phyloP scores from a whole-genome alignment of 2,113 vertebrate species.

The Corythoichthys haematopterus region DNA sequence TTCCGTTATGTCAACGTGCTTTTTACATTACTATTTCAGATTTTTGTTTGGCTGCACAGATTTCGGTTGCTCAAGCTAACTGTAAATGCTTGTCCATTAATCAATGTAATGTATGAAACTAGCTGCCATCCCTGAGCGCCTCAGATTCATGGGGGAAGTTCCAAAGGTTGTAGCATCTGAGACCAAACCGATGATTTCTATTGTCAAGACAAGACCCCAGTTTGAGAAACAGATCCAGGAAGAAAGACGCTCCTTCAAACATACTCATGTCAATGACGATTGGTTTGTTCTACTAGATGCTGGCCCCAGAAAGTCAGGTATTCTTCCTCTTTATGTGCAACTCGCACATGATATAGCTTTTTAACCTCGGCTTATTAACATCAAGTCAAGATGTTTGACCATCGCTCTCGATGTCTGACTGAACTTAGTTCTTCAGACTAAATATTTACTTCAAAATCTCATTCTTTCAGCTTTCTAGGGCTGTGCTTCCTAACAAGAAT shows the following conservation, averaged over 20 bases:
- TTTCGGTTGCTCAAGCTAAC: background rate
- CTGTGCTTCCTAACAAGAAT: constrained; percentile 27
- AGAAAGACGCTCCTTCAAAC: constrained; percentile 34
- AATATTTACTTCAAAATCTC: constrained; percentile 13
- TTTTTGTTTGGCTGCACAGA: background rate
- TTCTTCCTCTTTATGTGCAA: constrained; percentile 7
- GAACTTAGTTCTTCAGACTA: constrained; percentile 1
- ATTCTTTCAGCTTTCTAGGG: constrained; percentile 13
- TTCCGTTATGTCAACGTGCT: background rate
- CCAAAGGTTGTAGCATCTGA: constrained; percentile 10
- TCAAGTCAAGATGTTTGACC: background rate
- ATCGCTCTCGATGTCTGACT: background rate
- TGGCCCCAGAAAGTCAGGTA: constrained; percentile 54
- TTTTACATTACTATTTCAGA: background rate
- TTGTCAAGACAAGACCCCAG: constrained; percentile 33
- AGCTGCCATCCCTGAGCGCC: constrained; percentile 24
- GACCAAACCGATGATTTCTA: constrained; percentile 13
- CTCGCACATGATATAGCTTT: constrained; percentile 5
- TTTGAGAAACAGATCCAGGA: constrained; percentile 54
- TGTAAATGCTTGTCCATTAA: background rate
- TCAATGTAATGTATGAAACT: constrained; percentile 20
- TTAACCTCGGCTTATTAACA: constrained; percentile 34
- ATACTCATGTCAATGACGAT: constrained; percentile 45
- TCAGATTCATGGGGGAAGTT: constrained; percentile 27
- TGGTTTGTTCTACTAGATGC: constrained; percentile 67